These are phyloP conservation scores for Salvelinus alpinus DNA, from an alignment of 2,113 vertebrate species.

Conservation along the genomic window DNA sequence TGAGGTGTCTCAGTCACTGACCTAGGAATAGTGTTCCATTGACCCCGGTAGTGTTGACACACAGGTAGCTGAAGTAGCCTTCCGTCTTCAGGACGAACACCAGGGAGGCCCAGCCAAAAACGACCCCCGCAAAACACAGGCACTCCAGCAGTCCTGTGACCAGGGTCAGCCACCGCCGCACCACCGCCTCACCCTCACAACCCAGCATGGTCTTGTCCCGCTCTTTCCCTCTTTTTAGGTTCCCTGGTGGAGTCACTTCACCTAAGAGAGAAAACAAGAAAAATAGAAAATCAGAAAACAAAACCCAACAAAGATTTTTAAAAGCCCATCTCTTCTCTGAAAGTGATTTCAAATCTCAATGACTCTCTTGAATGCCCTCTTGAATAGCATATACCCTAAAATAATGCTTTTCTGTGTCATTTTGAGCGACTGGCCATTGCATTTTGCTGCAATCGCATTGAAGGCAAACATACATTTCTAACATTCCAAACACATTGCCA, in stretches of 20 bases:
- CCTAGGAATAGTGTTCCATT: conserved; percentile 64
- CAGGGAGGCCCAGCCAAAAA: conserved; percentile 90
- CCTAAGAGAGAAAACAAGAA: conserved; percentile 6
- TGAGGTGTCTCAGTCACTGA: conserved; percentile 36
- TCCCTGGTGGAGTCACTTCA: not conserved
- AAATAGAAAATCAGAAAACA: not conserved
- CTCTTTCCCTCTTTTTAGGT: conserved; percentile 1
- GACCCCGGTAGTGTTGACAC: conserved; percentile 44
- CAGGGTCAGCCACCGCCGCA: conserved; percentile 75
- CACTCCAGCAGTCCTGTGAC: conserved; percentile 85
- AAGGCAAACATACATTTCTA: conserved; percentile 16
- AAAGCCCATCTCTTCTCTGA: not conserved
- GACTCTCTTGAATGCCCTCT: not conserved
- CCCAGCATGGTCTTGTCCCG: conserved; percentile 47
- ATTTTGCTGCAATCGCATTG: not conserved
- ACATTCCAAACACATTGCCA: conserved; percentile 13
- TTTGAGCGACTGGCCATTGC: not conserved
- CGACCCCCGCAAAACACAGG: conserved; percentile 78
- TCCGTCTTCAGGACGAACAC: conserved; percentile 86
- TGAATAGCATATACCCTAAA: not conserved
- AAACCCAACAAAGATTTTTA: too few species aligned
- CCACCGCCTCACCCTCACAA: not conserved
- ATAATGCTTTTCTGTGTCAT: not conserved
- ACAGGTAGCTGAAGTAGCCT: conserved; percentile 78
- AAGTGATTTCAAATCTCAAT: not conserved